These are phyloP conservation scores for Caenorhabditis auriculariae DNA, from an alignment of 2,888 invertebrate genomes.

Conservation along the genomic window DNA sequence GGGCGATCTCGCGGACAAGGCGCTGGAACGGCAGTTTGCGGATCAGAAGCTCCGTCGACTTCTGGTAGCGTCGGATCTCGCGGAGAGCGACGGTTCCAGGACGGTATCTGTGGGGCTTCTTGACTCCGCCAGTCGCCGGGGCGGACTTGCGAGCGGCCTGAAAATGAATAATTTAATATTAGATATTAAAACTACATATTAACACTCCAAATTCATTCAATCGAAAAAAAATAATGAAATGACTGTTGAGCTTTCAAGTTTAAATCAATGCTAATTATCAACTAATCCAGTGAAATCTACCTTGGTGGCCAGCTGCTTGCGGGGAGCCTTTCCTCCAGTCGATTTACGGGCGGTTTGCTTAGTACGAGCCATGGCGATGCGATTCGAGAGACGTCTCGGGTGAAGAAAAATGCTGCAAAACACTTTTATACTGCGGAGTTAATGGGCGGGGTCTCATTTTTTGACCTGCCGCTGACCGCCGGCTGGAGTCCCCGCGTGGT, in stretches of 20 bases:
- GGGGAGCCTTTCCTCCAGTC: slow-evolving; percentile 49
- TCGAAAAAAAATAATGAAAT: too few relatives aligned
- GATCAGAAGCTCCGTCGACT: slow-evolving; percentile 76
- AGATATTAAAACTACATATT: too few relatives aligned
- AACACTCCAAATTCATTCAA: too few relatives aligned
- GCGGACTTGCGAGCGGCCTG: slow-evolving; percentile 92
- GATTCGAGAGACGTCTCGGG: too few relatives aligned
- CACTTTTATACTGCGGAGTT: too few relatives aligned
- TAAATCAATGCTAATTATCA: too few relatives aligned
- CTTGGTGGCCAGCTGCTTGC: slow-evolving; percentile 57
- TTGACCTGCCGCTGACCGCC: neutral
- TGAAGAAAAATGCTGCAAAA: too few relatives aligned
- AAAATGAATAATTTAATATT: too few relatives aligned
- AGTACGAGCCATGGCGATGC: slow-evolving; percentile 40
- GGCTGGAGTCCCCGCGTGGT: slow-evolving; percentile 1
- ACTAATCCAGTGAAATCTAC: too few relatives aligned
- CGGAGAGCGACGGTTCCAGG: slow-evolving; percentile 93
- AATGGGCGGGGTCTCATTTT: neutral
- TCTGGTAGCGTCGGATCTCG: slow-evolving; percentile 94
- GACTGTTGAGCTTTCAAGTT: too few relatives aligned
- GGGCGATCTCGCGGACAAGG: slow-evolving; percentile 40
- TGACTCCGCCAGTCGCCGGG: slow-evolving; percentile 82
- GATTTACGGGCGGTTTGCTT: slow-evolving; percentile 51
- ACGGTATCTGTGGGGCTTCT: slow-evolving; percentile 92
- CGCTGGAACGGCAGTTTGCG: slow-evolving; percentile 45